These are phyloP conservation scores for Glyptemys insculpta DNA, from an alignment of 2,797 vertebrate species.

Conservation along the genomic window DNA sequence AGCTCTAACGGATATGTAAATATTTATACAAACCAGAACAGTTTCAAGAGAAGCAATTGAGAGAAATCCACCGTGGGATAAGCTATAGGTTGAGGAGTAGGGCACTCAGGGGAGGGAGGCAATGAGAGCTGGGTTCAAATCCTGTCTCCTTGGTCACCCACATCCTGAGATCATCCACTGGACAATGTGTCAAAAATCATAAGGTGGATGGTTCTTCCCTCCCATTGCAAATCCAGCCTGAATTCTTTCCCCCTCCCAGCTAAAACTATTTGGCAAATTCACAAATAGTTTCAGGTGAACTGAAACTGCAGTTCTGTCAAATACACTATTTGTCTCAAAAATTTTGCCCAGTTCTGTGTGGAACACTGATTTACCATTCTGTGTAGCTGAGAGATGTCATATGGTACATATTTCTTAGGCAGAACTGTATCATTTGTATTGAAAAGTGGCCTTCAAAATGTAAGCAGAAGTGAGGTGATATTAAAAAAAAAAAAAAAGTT, in stretches of 20 bases:
- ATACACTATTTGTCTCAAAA: not conserved
- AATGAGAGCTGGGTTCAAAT: no score
- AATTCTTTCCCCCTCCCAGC: not conserved
- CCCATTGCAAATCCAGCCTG: not conserved
- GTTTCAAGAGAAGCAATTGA: no score
- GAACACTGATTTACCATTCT: not conserved
- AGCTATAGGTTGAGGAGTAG: no score
- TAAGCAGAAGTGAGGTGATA: fast-evolving
- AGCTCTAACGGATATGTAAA: no score
- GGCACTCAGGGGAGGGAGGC: no score
- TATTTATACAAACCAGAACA: no score
- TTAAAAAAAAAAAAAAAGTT: not conserved
- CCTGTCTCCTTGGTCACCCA: not conserved
- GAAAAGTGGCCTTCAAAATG: not conserved
- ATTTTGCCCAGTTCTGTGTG: not conserved
- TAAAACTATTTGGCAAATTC: not conserved
- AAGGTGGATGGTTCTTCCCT: not conserved
- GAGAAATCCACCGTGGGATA: no score
- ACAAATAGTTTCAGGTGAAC: not conserved
- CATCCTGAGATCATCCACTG: not conserved
- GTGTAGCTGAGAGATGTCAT: not conserved
- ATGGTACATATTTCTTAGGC: not conserved
- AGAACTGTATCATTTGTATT: not conserved
- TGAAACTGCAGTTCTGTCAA: not conserved
- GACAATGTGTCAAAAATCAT: not conserved